phyloP scores from a whole-genome alignment of 2,797 vertebrate species.

The Novumbra hubbsi region DNA sequence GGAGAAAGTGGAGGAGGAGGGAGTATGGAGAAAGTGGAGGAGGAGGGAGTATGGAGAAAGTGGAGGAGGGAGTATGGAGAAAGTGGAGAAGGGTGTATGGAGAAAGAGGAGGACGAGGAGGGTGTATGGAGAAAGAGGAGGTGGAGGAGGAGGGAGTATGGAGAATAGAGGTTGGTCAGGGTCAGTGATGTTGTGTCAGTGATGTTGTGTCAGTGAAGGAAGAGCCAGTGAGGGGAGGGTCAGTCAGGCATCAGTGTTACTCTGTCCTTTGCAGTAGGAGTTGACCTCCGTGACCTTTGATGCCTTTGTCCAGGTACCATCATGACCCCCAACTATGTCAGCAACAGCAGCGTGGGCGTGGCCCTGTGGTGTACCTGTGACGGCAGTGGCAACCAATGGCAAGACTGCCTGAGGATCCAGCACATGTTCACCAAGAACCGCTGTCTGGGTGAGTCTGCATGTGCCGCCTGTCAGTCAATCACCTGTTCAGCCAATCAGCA shows the following conservation, averaged over 20 bases:
- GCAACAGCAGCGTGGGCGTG: slow-evolving; percentile 82
- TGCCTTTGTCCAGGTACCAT: slow-evolving; percentile 78
- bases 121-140: not conserved
- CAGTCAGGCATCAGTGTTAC: not conserved
- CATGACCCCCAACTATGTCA: slow-evolving; percentile 95
- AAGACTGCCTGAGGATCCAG: slow-evolving; percentile 85
- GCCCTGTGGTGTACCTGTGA: slow-evolving; percentile 91
- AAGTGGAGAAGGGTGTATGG: too few species aligned
- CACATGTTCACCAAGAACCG: slow-evolving; percentile 85
- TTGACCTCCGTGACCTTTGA: not conserved
- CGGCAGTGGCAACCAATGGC: slow-evolving; percentile 89
- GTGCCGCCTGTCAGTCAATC: slow-evolving; percentile 45
- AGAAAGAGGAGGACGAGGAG: not conserved
- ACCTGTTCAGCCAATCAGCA: slow-evolving; percentile 5
- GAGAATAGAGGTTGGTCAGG: too few species aligned
- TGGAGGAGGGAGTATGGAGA: too few species aligned
- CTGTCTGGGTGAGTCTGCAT: slow-evolving; percentile 86
- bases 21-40: too few species aligned
- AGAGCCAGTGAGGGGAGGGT: not conserved
- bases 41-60: too few species aligned
- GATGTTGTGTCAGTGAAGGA: not conserved
- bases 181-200: too few species aligned
- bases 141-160: not conserved
- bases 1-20: too few species aligned
- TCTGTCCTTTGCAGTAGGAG: not conserved